These are phyloP conservation scores for Ommatoiulus sabulosus DNA, from an alignment of 2,888 invertebrate genomes.

Conservation along the genomic window DNA sequence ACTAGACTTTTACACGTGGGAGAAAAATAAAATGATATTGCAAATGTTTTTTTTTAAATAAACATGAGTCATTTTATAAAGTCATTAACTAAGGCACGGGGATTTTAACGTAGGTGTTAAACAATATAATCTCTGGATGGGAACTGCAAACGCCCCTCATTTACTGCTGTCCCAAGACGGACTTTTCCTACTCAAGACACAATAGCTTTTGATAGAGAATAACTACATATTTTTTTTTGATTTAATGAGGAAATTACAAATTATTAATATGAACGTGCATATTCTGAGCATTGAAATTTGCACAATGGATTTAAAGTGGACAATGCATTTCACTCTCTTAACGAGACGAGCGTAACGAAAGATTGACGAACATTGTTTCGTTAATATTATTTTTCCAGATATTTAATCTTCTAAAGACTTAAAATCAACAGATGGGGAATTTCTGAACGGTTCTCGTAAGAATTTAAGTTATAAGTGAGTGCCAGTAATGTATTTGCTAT, in stretches of 20 bases:
- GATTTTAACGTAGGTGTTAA: too few species aligned
- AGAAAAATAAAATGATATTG: background rate
- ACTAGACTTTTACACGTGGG: background rate
- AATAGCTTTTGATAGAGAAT: background rate
- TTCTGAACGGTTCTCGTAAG: too few species aligned
- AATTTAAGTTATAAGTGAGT: too few species aligned
- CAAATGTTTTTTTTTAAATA: background rate
- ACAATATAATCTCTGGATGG: background rate
- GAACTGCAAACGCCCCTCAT: background rate
- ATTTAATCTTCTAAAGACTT: too few species aligned
- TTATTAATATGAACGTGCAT: constrained; percentile 18
- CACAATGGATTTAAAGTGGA: background rate
- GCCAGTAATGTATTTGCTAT: too few species aligned
- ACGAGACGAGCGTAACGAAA: too few species aligned
- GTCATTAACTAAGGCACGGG: background rate
- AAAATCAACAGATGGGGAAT: too few species aligned
- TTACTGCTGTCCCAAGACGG: background rate
- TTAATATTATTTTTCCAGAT: too few species aligned
- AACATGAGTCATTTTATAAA: constrained; percentile 5
- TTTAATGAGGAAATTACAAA: background rate
- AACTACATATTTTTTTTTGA: background rate
- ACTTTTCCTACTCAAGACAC: background rate
- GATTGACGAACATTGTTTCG: too few species aligned
- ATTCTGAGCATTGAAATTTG: background rate
- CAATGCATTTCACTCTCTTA: background rate